Evolutionary conservation across 2,888 invertebrate genomes (phyloP), one percentile per base, ranked within the genome.

Genomic region (Coecobrya sp.): DNA sequence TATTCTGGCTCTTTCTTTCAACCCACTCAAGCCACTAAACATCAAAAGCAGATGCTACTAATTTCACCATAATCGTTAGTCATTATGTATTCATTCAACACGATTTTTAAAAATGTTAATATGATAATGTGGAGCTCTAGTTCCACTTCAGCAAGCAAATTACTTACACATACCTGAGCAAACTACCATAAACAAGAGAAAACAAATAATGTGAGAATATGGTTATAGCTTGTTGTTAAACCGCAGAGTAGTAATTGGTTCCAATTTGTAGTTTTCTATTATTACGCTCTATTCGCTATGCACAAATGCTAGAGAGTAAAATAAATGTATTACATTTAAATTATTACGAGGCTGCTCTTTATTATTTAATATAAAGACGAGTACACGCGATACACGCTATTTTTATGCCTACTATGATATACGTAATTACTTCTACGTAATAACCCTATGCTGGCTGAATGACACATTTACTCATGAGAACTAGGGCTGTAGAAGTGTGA

Each of bases 41-140:
- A 22, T 19, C 22, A 59, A 13, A 36, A 42, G 42, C 84, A 84
- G 85, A 85, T 85, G 85, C 68, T 85, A 45, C 11, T 70, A 42
- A 70, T 36, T 68, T 36, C 13, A 36, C 19, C 70, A 42, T 36
- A 65, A 70, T 19, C 65, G 25, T 65, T 25, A 27, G 11, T 42
- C 42, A 42, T 65, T 65, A 68, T 22, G 73, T 10, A 73, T 36
- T 73, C 73, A 73, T 73, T 73, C 42, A 7, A 42, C 73, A 42
- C 19, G 36, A 73, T 73, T 73, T 68, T 52, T 49, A 30, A 76
- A 87, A 88, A 88, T 88, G 42, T 55, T 87, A 79, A 65, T 88
- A 59, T 65, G 89, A 91, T 91, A 86, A 91, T 91, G 76, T 91
- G 76, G 90, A 86, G 62, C 90, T 91, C 76, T 11, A 65, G 85